Conservation (phyloP, 2,797 vertebrate genomes). For the Poeciliopsis paucimaculata region DNA sequence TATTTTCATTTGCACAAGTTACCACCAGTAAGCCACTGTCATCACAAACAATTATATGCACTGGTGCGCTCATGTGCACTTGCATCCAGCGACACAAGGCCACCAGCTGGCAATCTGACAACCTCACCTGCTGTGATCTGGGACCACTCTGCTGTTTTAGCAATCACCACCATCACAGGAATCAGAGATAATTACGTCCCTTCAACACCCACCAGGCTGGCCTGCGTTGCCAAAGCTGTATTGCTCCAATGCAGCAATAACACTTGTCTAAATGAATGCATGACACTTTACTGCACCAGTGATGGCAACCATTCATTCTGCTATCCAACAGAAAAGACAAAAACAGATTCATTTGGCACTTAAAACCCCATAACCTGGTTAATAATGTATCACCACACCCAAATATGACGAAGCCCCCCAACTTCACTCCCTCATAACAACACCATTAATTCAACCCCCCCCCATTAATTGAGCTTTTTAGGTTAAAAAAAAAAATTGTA, state of each 20-base stretch:
- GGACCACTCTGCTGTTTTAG: slow-evolving; percentile 67
- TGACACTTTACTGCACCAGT: slow-evolving; percentile 89
- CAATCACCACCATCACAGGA: slow-evolving; percentile 77
- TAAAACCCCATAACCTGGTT: slow-evolving; percentile 70
- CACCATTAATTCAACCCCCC: slow-evolving; percentile 46
- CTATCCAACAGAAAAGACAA: slow-evolving; percentile 88
- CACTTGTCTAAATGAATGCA: slow-evolving; percentile 90
- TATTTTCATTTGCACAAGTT: slow-evolving; percentile 33
- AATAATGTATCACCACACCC: slow-evolving; percentile 73
- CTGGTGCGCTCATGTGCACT: slow-evolving; percentile 31
- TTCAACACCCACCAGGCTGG: slow-evolving; percentile 70
- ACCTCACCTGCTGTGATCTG: slow-evolving; percentile 69
- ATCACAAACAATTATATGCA: slow-evolving; percentile 11
- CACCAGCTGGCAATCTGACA: slow-evolving; percentile 55
- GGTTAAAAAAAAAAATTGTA: slow-evolving; percentile 1
- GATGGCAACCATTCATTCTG: slow-evolving; percentile 88
- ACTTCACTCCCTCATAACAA: slow-evolving; percentile 24
- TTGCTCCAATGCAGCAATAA: slow-evolving; percentile 74
- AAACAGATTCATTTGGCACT: slow-evolving; percentile 90
- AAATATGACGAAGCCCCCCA: background rate
- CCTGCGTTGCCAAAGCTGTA: slow-evolving; percentile 56
- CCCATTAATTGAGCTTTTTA: slow-evolving; percentile 42
- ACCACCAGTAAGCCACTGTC: slow-evolving; percentile 7
- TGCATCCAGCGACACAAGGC: slow-evolving; percentile 29
- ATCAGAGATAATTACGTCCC: slow-evolving; percentile 81